A percentile compares a stretch with the other conserved stretches of the same genome.
Evolutionary conservation across 2,888 invertebrate genomes (phyloP).

Genomic region (Dicyrtomina minuta): DNA sequence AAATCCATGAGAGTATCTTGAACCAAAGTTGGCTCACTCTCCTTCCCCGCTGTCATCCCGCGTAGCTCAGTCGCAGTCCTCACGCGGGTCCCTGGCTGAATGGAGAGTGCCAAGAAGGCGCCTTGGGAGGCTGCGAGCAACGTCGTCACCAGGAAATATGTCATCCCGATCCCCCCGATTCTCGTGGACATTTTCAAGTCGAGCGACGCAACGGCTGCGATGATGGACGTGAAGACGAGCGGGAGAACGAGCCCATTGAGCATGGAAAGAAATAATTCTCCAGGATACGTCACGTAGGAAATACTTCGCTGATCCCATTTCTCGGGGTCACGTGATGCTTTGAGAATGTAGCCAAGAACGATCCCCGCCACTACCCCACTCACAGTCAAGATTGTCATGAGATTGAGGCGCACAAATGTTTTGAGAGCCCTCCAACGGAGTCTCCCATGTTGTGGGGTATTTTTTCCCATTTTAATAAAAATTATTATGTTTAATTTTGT

Average conservation of each 20-base stretch:
- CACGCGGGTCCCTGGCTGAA: constrained; percentile 71
- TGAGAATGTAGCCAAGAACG: constrained; percentile 69
- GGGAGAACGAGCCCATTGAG: constrained; percentile 93
- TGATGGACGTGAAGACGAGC: constrained; percentile 81
- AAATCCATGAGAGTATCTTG: constrained; percentile 86
- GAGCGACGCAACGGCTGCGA: constrained; percentile 87
- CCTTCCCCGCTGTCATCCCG: constrained; percentile 35
- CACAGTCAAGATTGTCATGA: constrained; percentile 77
- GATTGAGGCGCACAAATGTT: constrained; percentile 65
- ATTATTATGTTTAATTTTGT: too few relatives aligned
- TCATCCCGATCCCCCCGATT: constrained; percentile 80
- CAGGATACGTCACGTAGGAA: constrained; percentile 92
- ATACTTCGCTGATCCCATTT: constrained; percentile 77
- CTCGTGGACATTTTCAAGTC: constrained; percentile 87
- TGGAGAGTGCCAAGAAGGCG: constrained; percentile 83
- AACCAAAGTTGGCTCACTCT: constrained; percentile 65
- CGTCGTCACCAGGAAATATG: constrained; percentile 89
- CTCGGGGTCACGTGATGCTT: constrained; percentile 62
- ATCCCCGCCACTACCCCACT: constrained; percentile 77
- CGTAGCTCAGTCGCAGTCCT: too few relatives aligned
- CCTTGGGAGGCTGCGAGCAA: constrained; percentile 85
- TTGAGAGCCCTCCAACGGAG: too few relatives aligned
- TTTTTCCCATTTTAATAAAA: too few relatives aligned
- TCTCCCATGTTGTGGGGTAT: too few relatives aligned
- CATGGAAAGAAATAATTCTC: constrained; percentile 93